Evolutionary conservation across 2,113 vertebrate species (phyloP), one percentile per base, ranked within the genome.

Genomic region (Setophaga coronata): DNA sequence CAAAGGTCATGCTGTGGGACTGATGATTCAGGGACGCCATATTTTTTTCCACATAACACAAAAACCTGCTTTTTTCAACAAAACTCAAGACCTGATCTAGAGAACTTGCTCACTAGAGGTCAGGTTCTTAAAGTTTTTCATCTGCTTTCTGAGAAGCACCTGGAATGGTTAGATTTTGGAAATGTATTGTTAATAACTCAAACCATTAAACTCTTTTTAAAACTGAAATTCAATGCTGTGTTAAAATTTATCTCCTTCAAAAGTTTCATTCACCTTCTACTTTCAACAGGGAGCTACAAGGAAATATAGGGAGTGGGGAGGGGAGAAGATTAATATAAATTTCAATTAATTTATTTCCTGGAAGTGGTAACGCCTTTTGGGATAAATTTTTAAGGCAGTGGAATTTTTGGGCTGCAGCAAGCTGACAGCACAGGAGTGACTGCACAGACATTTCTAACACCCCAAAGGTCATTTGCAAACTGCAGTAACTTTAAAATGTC

Each of bases 401-500:
- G 25, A 57, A 50, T 65, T 93, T 93, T 80, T 17, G 77, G 36
- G 10, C 70, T 87, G 40, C 58, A 80, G 50, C 70, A 87, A 95
- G 19, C 40, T 96, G 78, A 77, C 53, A 94, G 36, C 34, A n/a
- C 33, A 60, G 14, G 3, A 4, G 62, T 67, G 36, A 38, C 45
- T 84, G 83, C 33, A 69, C 23, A 65, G 74, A 42, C 4, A 24
- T 92, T 78, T 91, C 66, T 82, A 25, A 42, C 16, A 69, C 60
- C 53, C 54, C 76, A 95, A 93, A 94, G 60, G 71, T 94, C 78
- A 84, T 82, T 94, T 93, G 62, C 47, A 84, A 95, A 53, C n/a
- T 36, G 14, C 50, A 73, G 38, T 58, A 66, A 76, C 53, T 83
- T 38, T 48, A 48, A 96, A 97, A 94, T 88, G n/a, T 84, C 82